These are phyloP conservation scores for Geotrypetes seraphini DNA, from an alignment of 2,797 vertebrate genomes.

Conservation along the genomic window DNA sequence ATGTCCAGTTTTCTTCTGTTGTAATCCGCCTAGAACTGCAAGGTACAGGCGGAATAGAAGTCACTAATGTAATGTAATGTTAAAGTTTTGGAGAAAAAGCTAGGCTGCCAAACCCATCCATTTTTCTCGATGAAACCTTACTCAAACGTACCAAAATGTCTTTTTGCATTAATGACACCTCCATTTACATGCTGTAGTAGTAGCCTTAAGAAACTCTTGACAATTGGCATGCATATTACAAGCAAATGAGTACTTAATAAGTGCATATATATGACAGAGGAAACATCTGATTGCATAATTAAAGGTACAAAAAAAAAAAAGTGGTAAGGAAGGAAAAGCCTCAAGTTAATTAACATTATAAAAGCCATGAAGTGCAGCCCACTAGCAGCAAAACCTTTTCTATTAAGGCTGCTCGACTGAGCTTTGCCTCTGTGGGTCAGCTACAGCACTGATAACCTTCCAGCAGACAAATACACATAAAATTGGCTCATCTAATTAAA, in stretches of 20 bases:
- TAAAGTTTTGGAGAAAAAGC: too few relatives aligned
- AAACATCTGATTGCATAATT: constrained; percentile 52
- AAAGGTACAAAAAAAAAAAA: constrained; percentile 37
- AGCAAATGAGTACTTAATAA: constrained; percentile 48
- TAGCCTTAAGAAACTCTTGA: constrained; percentile 50
- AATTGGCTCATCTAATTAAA: constrained; percentile 70
- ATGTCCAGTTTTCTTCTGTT: too few relatives aligned
- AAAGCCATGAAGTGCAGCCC: constrained; percentile 60
- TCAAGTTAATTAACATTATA: constrained; percentile 66
- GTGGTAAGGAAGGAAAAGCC: constrained; percentile 43
- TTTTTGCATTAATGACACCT: constrained; percentile 30
- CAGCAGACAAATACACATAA: constrained; percentile 60
- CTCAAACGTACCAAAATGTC: constrained; percentile 22
- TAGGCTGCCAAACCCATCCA: too few relatives aligned
- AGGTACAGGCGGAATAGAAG: too few relatives aligned
- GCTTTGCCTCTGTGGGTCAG: constrained; percentile 59
- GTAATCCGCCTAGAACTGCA: too few relatives aligned
- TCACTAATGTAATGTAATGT: too few relatives aligned
- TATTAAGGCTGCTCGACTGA: constrained; percentile 49
- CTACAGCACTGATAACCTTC: constrained; percentile 60
- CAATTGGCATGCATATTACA: constrained; percentile 53
- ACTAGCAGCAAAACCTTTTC: constrained; percentile 57
- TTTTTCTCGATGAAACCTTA: too few relatives aligned
- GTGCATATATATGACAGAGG: constrained; percentile 49
- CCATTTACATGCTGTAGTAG: constrained; percentile 26